Base-by-base conservation (phyloP, 1,140 invertebrate genomes). In the Gryon sp. region DNA sequence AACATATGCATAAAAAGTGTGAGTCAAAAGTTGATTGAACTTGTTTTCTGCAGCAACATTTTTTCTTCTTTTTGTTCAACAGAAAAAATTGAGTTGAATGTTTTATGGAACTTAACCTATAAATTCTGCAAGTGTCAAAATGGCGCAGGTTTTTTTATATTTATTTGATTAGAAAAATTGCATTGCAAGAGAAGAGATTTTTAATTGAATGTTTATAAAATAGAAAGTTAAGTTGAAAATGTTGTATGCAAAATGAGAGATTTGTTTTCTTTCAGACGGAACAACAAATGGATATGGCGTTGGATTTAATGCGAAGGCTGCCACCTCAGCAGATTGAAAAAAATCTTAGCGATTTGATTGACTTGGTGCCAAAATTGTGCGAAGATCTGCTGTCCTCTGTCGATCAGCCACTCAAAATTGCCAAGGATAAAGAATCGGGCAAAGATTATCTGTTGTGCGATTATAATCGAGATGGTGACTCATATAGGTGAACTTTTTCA, bases 271-370 rank as follows among this genome's bases (percentile, higher is more conserved):
- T 93, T 75, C 86, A 98, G 97, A 96, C 95, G 83, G 98, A 99
- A 84, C 94, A 97, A 89, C 97, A 99, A 90, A 95, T 99, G 92
- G 98, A 99, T 90, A 98, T 97, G 91, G 98, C 98, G 30, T 89
- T 99, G 80, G 99, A 99, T 91, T 91, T 99, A 81, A 99, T 99
- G 98, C 90, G 99, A 80, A 93, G 99, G 80, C 89, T 99, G 82
- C 99, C 99, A 76, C 99, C 99, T 70, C 98, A 99, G 89, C 96
- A 99, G 89, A 99, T 99, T 82, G 98, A 99, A 86, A 98, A 99
- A 87, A 99, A 99, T 90, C 90, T 99, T 38, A 96, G 95, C 88
- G 97, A 99, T 91, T 90, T 99, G 77, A 99, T 99, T 80, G 97
- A 99, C 88, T 90, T 99, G 84, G 97, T 98, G 55, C 98, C 98